Evolutionary conservation across 2,888 invertebrate species (phyloP), one percentile per base, ranked within the genome.

Genomic region (Epistrophe eligans): DNA sequence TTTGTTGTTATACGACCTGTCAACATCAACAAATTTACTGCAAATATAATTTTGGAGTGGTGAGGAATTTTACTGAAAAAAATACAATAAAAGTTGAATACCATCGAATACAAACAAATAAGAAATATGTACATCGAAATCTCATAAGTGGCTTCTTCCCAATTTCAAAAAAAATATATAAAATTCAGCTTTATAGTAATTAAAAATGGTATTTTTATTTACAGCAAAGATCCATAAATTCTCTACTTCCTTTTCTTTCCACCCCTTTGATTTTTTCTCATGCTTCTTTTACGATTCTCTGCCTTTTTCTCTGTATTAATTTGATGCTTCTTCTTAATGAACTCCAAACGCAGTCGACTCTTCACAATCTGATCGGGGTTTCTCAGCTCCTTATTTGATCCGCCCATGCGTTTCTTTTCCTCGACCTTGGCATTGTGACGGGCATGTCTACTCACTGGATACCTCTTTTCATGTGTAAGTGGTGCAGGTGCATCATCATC

Each of bases 281-380:
- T 91, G 88, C 91, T 93, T 9, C 90, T 93, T 89, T 93, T 93
- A 2, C 93, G 90, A 60, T 90, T 91, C 70, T 90, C 91, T 50
- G 93, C 92, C 90, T 94, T 94, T 77, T 92, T 92, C 15, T 92
- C 91, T 71, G 90, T 88, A 84, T 93, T 93, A 0, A 91, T 93
- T 89, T 94, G 94, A 89, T 95, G 94, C 89, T 96, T 95, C 85
- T 94, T 95, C 89, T 95, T 95, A 77, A 95, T 95, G 88, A 94
- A 92, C 77, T 93, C 93, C 48, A 93, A 93, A 91, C 90, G 92
- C 90, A 94, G 93, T 77, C 97, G 94, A 38, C 95, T 95, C 91
- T 97, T 97, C 43, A 97, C 94, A 89, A 97, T 96, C 92, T 97
- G 96, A 88, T 97, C 96, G 72, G 96, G 95, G 91, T 95, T 94